Evolutionary conservation across 2,797 vertebrate genomes (phyloP).

Genomic region (Podargus strigoides): DNA sequence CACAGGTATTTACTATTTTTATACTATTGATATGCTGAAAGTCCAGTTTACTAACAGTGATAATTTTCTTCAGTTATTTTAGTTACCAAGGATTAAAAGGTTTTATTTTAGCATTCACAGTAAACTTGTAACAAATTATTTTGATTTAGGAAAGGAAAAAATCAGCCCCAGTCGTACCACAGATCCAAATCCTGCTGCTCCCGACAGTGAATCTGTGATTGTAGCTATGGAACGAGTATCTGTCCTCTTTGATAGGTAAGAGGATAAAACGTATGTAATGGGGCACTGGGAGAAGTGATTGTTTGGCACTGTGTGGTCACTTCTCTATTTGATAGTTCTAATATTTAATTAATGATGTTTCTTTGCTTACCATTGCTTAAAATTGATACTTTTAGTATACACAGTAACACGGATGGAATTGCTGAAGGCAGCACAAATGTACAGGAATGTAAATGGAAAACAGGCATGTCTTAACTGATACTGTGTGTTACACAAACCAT

Average conservation of each 20-base stretch:
- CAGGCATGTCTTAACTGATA: slow-evolving; percentile 25
- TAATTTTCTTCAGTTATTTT: not conserved
- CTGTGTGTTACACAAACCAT: not conserved
- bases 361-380: not conserved
- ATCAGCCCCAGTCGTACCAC: slow-evolving; percentile 84
- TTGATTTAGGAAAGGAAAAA: slow-evolving; percentile 92
- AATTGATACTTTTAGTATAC: not conserved
- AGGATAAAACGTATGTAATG: not conserved
- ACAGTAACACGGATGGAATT: not conserved
- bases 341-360: not conserved
- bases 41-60: not conserved
- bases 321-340: not conserved
- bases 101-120: not conserved
- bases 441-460: slow-evolving; percentile 51
- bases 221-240: slow-evolving; percentile 98
- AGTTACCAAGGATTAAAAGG: not conserved
- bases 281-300: not conserved
- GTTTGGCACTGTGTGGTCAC: not conserved
- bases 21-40: not conserved
- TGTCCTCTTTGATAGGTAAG: slow-evolving; percentile 96
- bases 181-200: slow-evolving; percentile 83
- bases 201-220: slow-evolving; percentile 95
- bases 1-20: slow-evolving; percentile 80
- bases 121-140: not conserved
- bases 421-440: slow-evolving; percentile 29